Percentiles rank a stretch among this genome's conserved stretches.
Conservation (phyloP, 2,888 invertebrate species). For the Nipponacmea schrenckii region DNA sequence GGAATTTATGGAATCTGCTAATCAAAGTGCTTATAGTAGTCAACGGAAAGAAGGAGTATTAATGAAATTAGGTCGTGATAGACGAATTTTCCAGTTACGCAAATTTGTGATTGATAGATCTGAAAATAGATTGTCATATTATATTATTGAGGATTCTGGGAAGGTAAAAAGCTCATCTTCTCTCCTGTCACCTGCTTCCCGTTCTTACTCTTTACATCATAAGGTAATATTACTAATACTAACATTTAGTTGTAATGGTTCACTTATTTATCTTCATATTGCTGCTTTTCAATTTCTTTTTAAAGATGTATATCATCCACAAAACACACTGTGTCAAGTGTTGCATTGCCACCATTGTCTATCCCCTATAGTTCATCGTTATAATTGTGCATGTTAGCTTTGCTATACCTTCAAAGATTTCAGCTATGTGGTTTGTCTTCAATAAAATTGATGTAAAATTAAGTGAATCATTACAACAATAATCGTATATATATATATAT, state of each 20-base stretch:
- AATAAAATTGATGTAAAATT: too few relatives aligned
- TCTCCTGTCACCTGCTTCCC: constrained; percentile 2
- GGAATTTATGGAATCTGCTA: constrained; percentile 84
- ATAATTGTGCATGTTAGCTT: too few relatives aligned
- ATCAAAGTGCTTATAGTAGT: constrained; percentile 78
- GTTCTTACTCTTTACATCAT: not conserved
- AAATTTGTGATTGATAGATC: constrained; percentile 85
- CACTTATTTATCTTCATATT: too few relatives aligned
- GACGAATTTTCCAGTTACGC: constrained; percentile 83
- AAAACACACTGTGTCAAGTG: too few relatives aligned
- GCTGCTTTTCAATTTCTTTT: too few relatives aligned
- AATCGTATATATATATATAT: too few relatives aligned
- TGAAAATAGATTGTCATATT: constrained; percentile 81
- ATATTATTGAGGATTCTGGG: constrained; percentile 68
- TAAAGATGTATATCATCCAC: too few relatives aligned
- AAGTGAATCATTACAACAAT: too few relatives aligned
- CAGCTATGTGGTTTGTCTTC: too few relatives aligned
- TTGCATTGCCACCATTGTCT: too few relatives aligned
- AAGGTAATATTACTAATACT: not conserved
- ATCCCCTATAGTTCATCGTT: too few relatives aligned
- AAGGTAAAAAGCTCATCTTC: constrained; percentile 22
- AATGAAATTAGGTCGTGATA: constrained; percentile 90
- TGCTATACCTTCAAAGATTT: too few relatives aligned
- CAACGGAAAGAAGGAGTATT: constrained; percentile 81
- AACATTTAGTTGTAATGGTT: not conserved